Evolutionary conservation across 2,113 vertebrate species (phyloP).

Genomic region (Peucedramus taeniatus): DNA sequence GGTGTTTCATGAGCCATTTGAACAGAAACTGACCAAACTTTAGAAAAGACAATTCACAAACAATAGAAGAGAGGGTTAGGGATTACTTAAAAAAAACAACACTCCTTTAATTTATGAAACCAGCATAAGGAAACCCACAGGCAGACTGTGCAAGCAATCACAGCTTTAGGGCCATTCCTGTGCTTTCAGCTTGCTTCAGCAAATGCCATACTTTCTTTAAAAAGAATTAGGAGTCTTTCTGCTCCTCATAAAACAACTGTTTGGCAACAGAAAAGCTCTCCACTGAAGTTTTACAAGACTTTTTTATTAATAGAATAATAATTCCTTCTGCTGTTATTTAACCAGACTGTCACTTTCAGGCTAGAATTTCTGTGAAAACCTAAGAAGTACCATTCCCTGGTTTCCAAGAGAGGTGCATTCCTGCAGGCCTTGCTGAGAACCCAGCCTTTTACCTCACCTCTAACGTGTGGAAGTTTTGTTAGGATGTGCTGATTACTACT

Average conservation of each 20-base stretch:
- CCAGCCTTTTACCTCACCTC: not conserved
- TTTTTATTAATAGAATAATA: not conserved
- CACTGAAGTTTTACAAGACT: not conserved
- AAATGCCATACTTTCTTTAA: not conserved
- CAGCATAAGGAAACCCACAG: not conserved
- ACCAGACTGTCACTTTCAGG: not conserved
- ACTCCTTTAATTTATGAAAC: not conserved
- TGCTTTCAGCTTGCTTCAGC: not conserved
- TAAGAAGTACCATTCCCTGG: not conserved
- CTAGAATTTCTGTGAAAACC: not conserved
- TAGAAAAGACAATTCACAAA: not conserved
- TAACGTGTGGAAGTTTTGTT: fast-evolving
- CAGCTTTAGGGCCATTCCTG: not conserved
- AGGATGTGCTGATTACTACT: not conserved
- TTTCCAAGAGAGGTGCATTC: not conserved
- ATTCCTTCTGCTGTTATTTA: not conserved
- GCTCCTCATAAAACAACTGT: not conserved
- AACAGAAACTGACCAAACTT: not conserved
- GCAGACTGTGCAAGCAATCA: not conserved
- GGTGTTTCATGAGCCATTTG: not conserved
- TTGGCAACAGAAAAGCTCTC: not conserved
- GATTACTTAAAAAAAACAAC: not conserved
- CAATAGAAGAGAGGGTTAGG: not conserved
- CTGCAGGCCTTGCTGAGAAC: not conserved
- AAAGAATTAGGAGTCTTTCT: not conserved